Base-by-base conservation (phyloP, 2,113 vertebrate species). In the Lamprologus ornatipinnis region DNA sequence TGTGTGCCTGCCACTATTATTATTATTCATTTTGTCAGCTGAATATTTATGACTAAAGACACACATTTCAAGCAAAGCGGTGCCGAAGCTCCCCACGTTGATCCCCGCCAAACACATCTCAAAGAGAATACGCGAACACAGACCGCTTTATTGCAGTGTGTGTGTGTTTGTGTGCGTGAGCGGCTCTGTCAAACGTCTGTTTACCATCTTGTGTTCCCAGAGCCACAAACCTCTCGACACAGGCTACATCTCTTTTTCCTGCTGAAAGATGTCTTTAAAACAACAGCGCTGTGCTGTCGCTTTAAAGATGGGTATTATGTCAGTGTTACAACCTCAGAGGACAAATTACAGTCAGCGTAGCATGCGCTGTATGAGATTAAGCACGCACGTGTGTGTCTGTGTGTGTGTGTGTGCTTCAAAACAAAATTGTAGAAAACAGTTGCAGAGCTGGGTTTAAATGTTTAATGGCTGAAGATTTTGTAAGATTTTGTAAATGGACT, bases 41-140 rank as follows among this genome's bases (percentile, higher is more conserved):
- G 57, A 94, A 94, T 93, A 93, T 92, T 86, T 86, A 93, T 94
- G 88, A 91, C 73, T 83, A 58, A 91, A 37, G 91, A 90, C 78
- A 80, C 73, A 88, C 60, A 81, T 94, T 90, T 89, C 86, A 90
- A 84, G 68, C 84, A 90, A 88, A 90, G 21, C 57, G 17, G 78
- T 80, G 53, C 73, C 85, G 83, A 91, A 81, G 14, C 85, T 89
- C 87, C 88, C 40, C 53, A 79, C 51, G 53, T 87, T 12, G 83
- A 85, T 83, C 88, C 47, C 75, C 9, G 83, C 87, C 70, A 80
- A 70, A 70, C 83, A 91, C 87, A 89, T 85, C 90, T 93, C 93
- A 95, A 94, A 95, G 88, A 92, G 91, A 95, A 94, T 93, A 49
- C 11, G n/a, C 75, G 4, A 95, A 90, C 85, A 90, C 79, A 91